Conservation (phyloP, 2,797 vertebrate species). For the Ctenochaetus hawaiiensis region DNA sequence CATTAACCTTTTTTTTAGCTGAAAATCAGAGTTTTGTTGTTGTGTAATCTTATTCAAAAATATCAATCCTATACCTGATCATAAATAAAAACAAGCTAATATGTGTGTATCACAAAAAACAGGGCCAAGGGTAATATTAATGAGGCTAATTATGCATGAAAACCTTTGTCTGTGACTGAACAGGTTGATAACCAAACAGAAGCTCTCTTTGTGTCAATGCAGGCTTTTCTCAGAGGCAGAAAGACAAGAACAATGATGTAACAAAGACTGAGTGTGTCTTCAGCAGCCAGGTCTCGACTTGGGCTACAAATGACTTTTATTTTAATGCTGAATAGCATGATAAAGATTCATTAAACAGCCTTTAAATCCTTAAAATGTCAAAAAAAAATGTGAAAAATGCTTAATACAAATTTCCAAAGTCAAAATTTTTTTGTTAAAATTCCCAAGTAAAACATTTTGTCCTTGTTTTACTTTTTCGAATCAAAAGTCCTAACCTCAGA, state of each 20-base stretch:
- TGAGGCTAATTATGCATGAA: not conserved
- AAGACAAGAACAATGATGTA: not conserved
- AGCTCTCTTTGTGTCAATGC: not conserved
- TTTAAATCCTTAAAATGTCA: too few species aligned
- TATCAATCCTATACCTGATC: conserved; percentile 40
- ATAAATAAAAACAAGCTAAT: conserved; percentile 5
- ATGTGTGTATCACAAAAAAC: too few species aligned
- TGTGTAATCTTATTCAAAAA: conserved; percentile 41
- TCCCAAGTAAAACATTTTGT: too few species aligned
- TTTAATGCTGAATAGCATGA: too few species aligned
- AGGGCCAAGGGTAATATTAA: too few species aligned
- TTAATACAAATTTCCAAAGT: too few species aligned
- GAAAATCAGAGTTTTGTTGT: conserved; percentile 34
- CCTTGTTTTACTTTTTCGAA: too few species aligned
- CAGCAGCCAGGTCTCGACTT: not conserved
- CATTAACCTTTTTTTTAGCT: conserved; percentile 54
- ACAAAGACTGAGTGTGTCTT: not conserved
- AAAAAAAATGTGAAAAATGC: too few species aligned
- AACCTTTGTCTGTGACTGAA: not conserved
- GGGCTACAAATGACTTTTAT: too few species aligned
- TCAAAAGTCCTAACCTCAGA: too few species aligned
- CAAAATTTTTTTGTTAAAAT: too few species aligned
- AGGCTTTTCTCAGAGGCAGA: not conserved
- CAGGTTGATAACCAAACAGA: not conserved
- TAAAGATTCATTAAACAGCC: too few species aligned